These are phyloP conservation scores for Hirtodrosophila histrioides DNA, from an alignment of 2,888 invertebrate genomes.

Conservation along the genomic window DNA sequence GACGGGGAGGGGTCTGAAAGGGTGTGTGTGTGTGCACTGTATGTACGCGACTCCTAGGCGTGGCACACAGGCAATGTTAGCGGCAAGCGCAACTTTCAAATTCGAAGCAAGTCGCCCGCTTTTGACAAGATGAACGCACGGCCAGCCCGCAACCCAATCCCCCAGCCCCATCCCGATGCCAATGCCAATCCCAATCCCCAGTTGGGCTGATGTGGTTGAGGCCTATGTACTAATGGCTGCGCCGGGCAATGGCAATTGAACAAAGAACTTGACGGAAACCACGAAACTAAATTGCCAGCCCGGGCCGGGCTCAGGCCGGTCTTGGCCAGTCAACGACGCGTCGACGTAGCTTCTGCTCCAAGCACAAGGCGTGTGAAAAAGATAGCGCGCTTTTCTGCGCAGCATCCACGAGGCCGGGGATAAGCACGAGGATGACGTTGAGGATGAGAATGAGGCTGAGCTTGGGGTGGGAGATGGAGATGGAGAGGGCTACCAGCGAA, in stretches of 20 bases:
- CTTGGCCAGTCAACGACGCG: conserved; percentile 32
- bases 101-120: conserved; percentile 58
- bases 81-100: conserved; percentile 44
- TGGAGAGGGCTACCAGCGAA: too few species aligned
- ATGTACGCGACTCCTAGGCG: conserved; percentile 59
- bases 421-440: neutral
- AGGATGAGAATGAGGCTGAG: conserved; percentile 1
- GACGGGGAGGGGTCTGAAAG: neutral
- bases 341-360: conserved; percentile 1
- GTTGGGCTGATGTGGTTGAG: neutral
- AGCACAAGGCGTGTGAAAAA: conserved; percentile 67
- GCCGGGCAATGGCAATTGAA: conserved; percentile 30
- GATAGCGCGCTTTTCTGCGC: conserved; percentile 74
- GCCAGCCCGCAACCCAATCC: too few species aligned
- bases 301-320: neutral
- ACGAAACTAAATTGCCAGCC: conserved; percentile 74
- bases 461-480: neutral
- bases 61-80: conserved; percentile 46
- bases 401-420: conserved; percentile 22
- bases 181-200: too few species aligned
- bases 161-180: too few species aligned
- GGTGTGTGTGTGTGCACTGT: conserved; percentile 20
- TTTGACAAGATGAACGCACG: conserved; percentile 60
- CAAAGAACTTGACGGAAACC: conserved; percentile 69
- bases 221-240: conserved; percentile 52